Percentiles rank a stretch among this genome's conserved stretches.
Evolutionary conservation across 1,140 invertebrate genomes (phyloP).

Genomic region (Apis dorsata): DNA sequence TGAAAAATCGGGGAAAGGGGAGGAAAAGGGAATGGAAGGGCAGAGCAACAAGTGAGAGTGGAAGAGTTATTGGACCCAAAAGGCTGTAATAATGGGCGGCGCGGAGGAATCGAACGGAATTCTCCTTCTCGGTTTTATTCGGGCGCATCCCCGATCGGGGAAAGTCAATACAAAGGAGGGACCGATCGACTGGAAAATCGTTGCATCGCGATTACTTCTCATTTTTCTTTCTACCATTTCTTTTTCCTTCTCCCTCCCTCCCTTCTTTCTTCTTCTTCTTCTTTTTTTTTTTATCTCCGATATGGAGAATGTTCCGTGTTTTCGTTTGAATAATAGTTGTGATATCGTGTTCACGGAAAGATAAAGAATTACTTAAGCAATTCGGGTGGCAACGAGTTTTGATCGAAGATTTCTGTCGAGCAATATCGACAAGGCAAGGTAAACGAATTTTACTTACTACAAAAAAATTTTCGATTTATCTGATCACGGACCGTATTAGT

Average conservation of each 20-base stretch:
- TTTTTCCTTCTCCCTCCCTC: neutral
- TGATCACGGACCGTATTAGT: neutral
- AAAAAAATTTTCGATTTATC: neutral
- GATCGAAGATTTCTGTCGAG: neutral
- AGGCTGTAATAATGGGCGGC: conserved; percentile 46
- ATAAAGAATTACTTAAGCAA: neutral
- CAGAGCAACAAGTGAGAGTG: conserved; percentile 49
- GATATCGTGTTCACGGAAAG: neutral
- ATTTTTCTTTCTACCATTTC: neutral
- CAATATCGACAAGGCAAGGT: neutral
- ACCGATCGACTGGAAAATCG: conserved; percentile 31
- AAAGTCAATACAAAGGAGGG: conserved; percentile 30
- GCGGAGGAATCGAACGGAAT: conserved; percentile 34
- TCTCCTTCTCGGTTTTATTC: conserved; percentile 33
- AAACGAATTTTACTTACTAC: neutral
- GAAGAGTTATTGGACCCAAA: conserved; percentile 53
- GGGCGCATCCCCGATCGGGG: conserved; percentile 33
- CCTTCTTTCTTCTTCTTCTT: neutral
- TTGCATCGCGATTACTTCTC: conserved; percentile 2
- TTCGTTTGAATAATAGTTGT: neutral
- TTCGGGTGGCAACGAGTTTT: neutral
- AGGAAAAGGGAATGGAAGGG: conserved; percentile 6
- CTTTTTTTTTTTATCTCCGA: neutral
- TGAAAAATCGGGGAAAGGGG: conserved; percentile 2
- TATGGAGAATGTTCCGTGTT: neutral